Conservation (phyloP, 2,113 vertebrate genomes). For the Nothocercus julius region DNA sequence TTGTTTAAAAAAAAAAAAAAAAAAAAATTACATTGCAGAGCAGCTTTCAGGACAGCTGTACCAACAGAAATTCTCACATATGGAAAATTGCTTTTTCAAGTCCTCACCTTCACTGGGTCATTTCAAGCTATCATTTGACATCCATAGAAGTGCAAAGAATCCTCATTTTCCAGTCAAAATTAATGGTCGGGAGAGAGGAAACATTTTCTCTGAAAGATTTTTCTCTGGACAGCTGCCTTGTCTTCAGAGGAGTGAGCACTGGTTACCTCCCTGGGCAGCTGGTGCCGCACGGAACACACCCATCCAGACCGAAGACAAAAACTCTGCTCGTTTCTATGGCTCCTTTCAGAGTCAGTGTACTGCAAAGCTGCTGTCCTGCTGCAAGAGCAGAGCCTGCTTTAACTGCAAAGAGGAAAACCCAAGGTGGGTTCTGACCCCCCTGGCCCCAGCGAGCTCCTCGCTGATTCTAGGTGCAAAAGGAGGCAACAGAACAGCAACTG, state of each 20-base stretch:
- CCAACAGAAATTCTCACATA: background rate
- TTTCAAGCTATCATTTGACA: background rate
- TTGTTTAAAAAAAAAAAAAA: background rate
- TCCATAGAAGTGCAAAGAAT: background rate
- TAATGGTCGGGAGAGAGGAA: background rate
- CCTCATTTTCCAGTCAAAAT: background rate
- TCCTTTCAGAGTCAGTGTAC: background rate
- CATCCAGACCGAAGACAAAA: background rate
- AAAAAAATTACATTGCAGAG: background rate
- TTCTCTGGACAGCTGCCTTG: background rate
- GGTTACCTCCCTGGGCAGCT: background rate
- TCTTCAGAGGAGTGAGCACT: background rate
- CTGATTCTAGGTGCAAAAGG: background rate
- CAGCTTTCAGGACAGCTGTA: background rate
- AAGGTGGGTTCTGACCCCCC: background rate
- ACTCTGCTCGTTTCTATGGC: background rate
- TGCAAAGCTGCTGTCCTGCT: background rate
- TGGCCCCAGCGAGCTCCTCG: background rate
- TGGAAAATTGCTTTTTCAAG: background rate
- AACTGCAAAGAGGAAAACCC: background rate
- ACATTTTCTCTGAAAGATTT: background rate
- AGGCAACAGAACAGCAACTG: background rate
- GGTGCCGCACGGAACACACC: accelerated
- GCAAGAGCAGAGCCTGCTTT: background rate
- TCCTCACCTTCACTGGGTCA: conserved; percentile 3